Conservation (phyloP, 2,797 vertebrate genomes). For the Sus cebifrons region DNA sequence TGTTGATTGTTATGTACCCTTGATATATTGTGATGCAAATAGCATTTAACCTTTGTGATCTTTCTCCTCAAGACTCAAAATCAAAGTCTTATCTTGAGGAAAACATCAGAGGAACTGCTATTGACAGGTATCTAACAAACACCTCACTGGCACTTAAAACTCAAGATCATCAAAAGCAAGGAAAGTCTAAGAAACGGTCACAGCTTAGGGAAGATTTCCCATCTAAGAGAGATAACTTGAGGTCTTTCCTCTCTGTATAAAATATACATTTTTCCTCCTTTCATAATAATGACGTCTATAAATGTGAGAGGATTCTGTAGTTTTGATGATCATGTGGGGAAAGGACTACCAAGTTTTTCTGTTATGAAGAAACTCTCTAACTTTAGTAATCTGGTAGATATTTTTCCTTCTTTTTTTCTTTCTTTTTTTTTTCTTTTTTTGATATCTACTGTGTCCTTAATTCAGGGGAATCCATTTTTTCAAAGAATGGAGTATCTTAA, state of each 20-base stretch:
- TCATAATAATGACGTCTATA: not conserved
- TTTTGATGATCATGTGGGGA: not conserved
- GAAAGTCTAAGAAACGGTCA: not conserved
- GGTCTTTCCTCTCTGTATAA: not conserved
- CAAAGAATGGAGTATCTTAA: not conserved
- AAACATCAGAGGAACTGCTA: not conserved
- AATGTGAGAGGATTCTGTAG: not conserved
- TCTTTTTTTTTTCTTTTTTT: not conserved
- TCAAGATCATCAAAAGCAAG: not conserved
- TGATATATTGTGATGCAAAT: not conserved
- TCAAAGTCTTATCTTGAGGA: not conserved
- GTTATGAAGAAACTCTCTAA: not conserved
- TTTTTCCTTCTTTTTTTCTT: not conserved
- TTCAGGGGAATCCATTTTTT: not conserved
- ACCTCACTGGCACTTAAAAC: not conserved
- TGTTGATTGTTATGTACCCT: not conserved
- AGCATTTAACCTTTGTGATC: not conserved
- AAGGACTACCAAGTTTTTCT: not conserved
- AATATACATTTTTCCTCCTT: not conserved
- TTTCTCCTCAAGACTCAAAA: not conserved
- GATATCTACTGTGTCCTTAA: not conserved
- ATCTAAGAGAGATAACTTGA: not conserved
- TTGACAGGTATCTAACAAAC: not conserved
- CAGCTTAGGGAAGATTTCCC: not conserved
- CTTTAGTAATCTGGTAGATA: not conserved